Evolutionary conservation across 2,797 vertebrate genomes (phyloP), one percentile per base, ranked within the genome.

Genomic region (Borostomias antarcticus): DNA sequence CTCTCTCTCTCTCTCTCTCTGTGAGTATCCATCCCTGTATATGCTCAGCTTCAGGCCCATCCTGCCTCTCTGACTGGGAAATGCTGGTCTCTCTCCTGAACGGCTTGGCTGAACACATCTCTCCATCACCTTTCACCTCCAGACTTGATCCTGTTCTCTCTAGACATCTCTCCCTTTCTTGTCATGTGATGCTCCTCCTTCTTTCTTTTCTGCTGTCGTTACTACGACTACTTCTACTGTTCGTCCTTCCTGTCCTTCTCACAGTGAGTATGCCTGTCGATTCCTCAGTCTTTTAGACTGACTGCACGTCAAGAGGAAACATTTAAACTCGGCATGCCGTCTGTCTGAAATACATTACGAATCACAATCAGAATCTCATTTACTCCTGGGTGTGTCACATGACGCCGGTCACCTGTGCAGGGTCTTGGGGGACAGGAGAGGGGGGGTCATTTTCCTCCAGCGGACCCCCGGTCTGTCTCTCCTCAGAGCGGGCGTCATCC

Each of bases 121-220:
- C n/a, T n/a, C 43, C 33, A 29, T 8, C 19, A 29, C 21, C 50
- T 29, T 57, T 59, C 10, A 28, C 5, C 19, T 11, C 2, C 57
- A 26, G 33, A 43, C 35, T 54, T 32, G 19, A 32, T 61, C 52
- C 50, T 43, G 58, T 28, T 37, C 70, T 51, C 9, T 57, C 32
- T 54, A 29, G 7, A n/a, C 30, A 43, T 28, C 21, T 29, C 52
- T 37, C 57, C 9, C 45, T 19, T 43, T 45, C 26, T 9, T 2
- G 11, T 37, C 33, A 56, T 25, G 19, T 30, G 23, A 5, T 37
- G n/a, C 25, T 53, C 29, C 23, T 52, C 13, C 9, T 45, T 63
- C 32, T 53, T 28, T 52, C 45, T 6, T 26, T 26, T 28, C 8
- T 11, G 32, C 30, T 29, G 33, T 17, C 21, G 32, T 58, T 33